Percentiles rank a stretch among this genome's conserved stretches.
phyloP scores from a whole-genome alignment of 2,113 vertebrate genomes.

The Oncorhynchus masou region DNA sequence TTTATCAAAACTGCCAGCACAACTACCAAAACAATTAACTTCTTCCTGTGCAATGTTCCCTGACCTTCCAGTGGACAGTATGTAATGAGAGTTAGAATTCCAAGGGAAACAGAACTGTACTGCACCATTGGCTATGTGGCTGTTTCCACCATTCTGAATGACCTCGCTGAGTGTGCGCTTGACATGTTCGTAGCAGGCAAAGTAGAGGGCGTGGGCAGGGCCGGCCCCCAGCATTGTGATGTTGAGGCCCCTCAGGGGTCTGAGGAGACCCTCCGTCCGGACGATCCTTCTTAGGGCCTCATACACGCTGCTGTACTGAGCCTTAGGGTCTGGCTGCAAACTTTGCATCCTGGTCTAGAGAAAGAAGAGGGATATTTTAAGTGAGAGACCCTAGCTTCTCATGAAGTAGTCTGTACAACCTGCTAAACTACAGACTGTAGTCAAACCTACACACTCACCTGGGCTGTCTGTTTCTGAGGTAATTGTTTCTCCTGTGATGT shows the following conservation, averaged over 20 bases:
- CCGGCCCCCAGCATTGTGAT: slow-evolving; percentile 91
- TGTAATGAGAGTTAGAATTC: too few relatives aligned
- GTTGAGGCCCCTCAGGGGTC: slow-evolving; percentile 89
- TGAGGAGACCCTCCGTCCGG: slow-evolving; percentile 86
- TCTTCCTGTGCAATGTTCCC: too few relatives aligned
- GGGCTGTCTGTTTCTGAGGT: not conserved
- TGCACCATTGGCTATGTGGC: slow-evolving; percentile 93
- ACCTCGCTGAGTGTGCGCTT: slow-evolving; percentile 87
- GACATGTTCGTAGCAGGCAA: slow-evolving; percentile 92
- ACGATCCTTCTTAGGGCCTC: slow-evolving; percentile 86
- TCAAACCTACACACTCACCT: not conserved
- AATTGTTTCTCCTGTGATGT: not conserved
- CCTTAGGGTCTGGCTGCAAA: slow-evolving; percentile 90
- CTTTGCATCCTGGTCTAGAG: slow-evolving; percentile 95
- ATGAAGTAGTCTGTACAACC: not conserved
- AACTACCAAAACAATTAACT: too few relatives aligned
- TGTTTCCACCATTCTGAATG: slow-evolving; percentile 88
- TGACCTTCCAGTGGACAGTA: too few relatives aligned
- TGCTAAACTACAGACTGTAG: not conserved
- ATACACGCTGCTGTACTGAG: slow-evolving; percentile 86
- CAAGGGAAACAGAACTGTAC: slow-evolving; percentile 56
- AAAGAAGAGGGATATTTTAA: not conserved
- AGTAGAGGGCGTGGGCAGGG: slow-evolving; percentile 94
- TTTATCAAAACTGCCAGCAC: too few relatives aligned
- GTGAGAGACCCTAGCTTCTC: not conserved